Evolutionary conservation across 2,113 vertebrate species (phyloP).

Genomic region (Ibidorhyncha struthersii): DNA sequence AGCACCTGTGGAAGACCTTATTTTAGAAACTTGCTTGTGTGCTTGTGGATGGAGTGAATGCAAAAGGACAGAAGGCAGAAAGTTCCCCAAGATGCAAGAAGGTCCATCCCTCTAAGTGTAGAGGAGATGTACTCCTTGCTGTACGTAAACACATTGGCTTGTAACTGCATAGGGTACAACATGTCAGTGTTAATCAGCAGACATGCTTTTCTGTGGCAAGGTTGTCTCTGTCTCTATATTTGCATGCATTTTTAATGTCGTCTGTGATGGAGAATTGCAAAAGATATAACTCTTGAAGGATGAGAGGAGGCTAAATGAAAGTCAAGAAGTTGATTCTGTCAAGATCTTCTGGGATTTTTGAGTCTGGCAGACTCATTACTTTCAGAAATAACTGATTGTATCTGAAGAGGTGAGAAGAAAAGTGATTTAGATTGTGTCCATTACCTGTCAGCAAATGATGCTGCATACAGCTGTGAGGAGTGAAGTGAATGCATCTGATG

Average conservation of each 20-base stretch:
- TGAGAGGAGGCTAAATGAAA: constrained; percentile 61
- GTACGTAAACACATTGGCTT: neutral
- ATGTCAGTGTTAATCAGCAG: no score
- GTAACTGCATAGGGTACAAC: neutral
- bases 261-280: neutral
- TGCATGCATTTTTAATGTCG: neutral
- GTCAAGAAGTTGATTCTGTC: constrained; percentile 45
- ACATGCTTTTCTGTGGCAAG: fast-evolving
- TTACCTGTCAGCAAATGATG: constrained; percentile 50
- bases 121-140: neutral
- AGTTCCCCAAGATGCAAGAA: neutral
- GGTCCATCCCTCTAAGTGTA: fast-evolving
- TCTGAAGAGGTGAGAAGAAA: constrained; percentile 38
- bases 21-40: neutral
- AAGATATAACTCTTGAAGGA: constrained; percentile 23
- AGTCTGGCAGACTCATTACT: constrained; percentile 65
- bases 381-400: constrained; percentile 55
- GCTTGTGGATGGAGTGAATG: neutral
- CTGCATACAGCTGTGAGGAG: neutral
- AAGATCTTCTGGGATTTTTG: constrained; percentile 45
- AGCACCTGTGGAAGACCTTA: neutral
- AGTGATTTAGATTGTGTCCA: constrained; percentile 34
- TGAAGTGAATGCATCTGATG: neutral
- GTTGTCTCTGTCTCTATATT: fast-evolving
- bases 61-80: neutral